A percentile compares a stretch with the other conserved stretches of the same genome.
Conservation (phyloP, 2,888 invertebrate species). For the Psylliodes chrysocephalus region DNA sequence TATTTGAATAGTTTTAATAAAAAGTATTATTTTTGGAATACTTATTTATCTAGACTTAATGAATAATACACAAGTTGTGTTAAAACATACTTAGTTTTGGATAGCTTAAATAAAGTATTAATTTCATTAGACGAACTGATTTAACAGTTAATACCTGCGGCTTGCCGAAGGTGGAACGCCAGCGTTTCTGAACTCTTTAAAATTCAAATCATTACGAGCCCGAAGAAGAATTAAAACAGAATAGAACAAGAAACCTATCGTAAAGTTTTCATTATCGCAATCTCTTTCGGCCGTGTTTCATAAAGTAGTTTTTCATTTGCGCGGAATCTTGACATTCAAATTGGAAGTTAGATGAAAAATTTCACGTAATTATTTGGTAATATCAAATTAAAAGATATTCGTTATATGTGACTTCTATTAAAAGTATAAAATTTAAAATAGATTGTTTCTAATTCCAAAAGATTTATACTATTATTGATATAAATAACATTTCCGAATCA, state of each 20-base stretch:
- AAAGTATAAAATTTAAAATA: no score
- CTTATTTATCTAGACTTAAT: no score
- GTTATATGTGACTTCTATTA: no score
- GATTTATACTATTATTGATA: no score
- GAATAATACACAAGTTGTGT: no score
- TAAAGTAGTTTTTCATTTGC: slow-evolving; percentile 36
- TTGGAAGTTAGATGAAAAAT: slow-evolving; percentile 7
- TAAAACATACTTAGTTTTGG: no score
- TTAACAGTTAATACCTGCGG: slow-evolving; percentile 10
- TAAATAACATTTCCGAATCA: no score
- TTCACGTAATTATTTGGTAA: neutral
- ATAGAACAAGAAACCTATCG: slow-evolving; percentile 30
- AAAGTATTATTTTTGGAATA: no score
- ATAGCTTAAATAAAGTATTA: slow-evolving; percentile 1
- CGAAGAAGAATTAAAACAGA: slow-evolving; percentile 24
- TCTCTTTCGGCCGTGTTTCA: slow-evolving; percentile 38
- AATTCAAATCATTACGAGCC: slow-evolving; percentile 26
- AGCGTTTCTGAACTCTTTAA: slow-evolving; percentile 10
- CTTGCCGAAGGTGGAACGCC: neutral
- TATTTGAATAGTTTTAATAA: no score
- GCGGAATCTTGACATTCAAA: slow-evolving; percentile 16
- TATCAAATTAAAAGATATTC: no score
- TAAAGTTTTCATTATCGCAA: slow-evolving; percentile 41
- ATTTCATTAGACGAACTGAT: slow-evolving; percentile 10
- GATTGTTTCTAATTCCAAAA: no score